phyloP scores from a whole-genome alignment of 2,797 vertebrate species.

The Pterois miles region DNA sequence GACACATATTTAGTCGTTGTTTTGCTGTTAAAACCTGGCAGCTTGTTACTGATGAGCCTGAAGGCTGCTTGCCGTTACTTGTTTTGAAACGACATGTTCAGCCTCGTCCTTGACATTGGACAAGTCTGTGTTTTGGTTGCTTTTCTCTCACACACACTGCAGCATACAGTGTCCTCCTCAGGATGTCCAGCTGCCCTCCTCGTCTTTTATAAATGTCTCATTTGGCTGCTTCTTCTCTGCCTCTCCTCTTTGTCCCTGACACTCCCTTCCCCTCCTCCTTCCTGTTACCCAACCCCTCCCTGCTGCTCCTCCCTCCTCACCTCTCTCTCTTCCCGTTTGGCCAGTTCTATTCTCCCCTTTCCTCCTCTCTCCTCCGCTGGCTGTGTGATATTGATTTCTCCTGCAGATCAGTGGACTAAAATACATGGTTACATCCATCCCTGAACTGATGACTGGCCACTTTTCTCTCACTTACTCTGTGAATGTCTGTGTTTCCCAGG shows the following conservation, averaged over 20 bases:
- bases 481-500: conserved; percentile 59
- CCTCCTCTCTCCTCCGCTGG: conserved; percentile 24
- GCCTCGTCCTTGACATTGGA: conserved; percentile 15
- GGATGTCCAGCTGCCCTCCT: conserved; percentile 45
- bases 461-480: conserved; percentile 28
- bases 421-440: conserved; percentile 63
- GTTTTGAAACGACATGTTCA: not conserved
- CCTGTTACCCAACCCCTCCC: conserved; percentile 27
- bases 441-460: conserved; percentile 62
- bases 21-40: not conserved
- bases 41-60: not conserved
- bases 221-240: conserved; percentile 19
- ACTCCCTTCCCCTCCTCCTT: conserved; percentile 13
- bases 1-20: no score
- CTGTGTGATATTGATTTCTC: conserved; percentile 71
- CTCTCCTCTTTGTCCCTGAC: conserved; percentile 34
- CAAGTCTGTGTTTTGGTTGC: conserved; percentile 2
- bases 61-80: not conserved
- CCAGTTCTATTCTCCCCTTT: conserved; percentile 16
- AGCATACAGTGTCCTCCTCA: conserved; percentile 25
- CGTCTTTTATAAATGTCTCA: conserved; percentile 47
- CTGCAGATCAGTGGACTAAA: conserved; percentile 64
- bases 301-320: not conserved
- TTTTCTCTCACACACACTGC: conserved; percentile 4
- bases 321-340: conserved; percentile 18